These are phyloP conservation scores for Podarcis raffonei DNA, from an alignment of 2,113 vertebrate genomes.

Conservation along the genomic window DNA sequence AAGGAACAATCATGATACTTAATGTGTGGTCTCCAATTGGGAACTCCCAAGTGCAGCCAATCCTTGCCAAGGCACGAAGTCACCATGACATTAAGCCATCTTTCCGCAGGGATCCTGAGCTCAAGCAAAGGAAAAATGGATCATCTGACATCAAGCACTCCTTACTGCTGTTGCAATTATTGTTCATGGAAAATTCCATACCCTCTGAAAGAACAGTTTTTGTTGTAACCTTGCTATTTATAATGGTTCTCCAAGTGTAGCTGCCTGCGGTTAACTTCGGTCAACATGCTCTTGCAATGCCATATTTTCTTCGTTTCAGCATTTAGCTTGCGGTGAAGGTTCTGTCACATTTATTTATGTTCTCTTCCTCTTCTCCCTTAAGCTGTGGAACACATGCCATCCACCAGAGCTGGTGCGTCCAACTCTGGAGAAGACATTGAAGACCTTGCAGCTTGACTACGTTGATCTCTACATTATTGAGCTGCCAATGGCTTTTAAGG, in stretches of 20 bases:
- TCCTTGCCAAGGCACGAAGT: too few relatives aligned
- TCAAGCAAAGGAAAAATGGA: too few relatives aligned
- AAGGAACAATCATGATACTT: too few relatives aligned
- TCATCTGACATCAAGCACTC: too few relatives aligned
- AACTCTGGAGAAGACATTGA: constrained; percentile 84
- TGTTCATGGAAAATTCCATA: neutral
- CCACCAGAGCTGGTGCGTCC: constrained; percentile 87
- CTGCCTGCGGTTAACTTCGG: neutral
- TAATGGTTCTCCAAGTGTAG: neutral
- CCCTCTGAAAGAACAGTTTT: neutral
- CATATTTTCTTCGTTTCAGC: neutral
- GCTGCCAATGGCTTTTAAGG: constrained; percentile 94
- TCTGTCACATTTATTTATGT: neutral
- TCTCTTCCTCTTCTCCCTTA: constrained; percentile 28
- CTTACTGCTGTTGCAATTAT: neutral
- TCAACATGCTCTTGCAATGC: neutral
- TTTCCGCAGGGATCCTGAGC: too few relatives aligned
- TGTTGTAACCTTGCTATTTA: neutral
- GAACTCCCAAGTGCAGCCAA: too few relatives aligned
- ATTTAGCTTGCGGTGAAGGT: neutral
- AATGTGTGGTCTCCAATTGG: too few relatives aligned
- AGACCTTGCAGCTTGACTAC: constrained; percentile 85
- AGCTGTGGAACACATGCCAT: constrained; percentile 93
- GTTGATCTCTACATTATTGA: constrained; percentile 95
- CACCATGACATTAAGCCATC: too few relatives aligned